These are phyloP conservation scores for Shargacucullia verbasci DNA, from an alignment of 2,888 invertebrate genomes.

Conservation along the genomic window DNA sequence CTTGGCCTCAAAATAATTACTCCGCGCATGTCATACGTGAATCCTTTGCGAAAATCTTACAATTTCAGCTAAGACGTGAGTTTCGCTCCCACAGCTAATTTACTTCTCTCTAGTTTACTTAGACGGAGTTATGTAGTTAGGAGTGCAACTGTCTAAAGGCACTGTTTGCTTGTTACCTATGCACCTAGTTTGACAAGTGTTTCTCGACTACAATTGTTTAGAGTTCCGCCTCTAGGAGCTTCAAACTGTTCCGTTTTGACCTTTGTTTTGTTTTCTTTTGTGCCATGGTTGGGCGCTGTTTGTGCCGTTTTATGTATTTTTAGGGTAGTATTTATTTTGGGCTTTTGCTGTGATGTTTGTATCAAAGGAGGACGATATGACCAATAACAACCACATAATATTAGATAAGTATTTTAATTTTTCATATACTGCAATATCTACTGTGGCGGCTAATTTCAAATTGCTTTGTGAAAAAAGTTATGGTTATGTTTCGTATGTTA, in stretches of 20 bases:
- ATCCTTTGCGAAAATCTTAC: constrained; percentile 55
- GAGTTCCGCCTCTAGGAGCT: constrained; percentile 36
- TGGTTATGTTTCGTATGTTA: too few relatives aligned
- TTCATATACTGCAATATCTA: too few relatives aligned
- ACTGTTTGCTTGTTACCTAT: constrained; percentile 37
- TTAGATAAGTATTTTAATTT: too few relatives aligned
- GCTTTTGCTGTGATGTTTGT: too few relatives aligned
- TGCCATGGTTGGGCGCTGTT: constrained; percentile 33
- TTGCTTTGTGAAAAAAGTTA: too few relatives aligned
- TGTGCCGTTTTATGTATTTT: constrained; percentile 16
- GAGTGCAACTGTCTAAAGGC: constrained; percentile 36
- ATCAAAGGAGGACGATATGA: too few relatives aligned
- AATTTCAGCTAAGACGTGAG: constrained; percentile 41
- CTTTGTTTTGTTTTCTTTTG: constrained; percentile 34
- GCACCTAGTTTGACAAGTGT: constrained; percentile 21
- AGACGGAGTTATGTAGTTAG: constrained; percentile 44
- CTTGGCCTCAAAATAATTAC: constrained; percentile 50
- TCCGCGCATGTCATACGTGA: constrained; percentile 38
- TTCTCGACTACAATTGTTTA: constrained; percentile 29
- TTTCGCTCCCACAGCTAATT: constrained; percentile 45
- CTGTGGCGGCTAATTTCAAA: too few relatives aligned
- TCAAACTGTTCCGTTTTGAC: constrained; percentile 32
- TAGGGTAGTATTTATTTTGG: not conserved
- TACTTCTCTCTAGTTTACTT: constrained; percentile 32
- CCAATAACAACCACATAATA: too few relatives aligned